phyloP scores from a whole-genome alignment of 2,888 invertebrate genomes.

The Automeris io region DNA sequence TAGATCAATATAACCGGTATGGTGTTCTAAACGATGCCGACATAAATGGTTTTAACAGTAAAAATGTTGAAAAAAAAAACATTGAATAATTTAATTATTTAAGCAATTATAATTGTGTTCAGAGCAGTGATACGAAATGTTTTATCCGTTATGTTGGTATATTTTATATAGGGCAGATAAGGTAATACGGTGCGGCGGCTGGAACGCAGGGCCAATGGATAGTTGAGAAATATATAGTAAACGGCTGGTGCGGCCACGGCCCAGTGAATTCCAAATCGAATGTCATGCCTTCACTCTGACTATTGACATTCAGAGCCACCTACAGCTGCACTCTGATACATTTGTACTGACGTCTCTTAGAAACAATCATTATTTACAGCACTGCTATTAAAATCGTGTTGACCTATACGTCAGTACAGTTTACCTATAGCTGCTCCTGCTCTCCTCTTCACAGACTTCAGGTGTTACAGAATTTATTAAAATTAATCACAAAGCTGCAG shows the following conservation, averaged over 20 bases:
- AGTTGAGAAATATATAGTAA: slow-evolving; percentile 8
- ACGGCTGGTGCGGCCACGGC: slow-evolving; percentile 9
- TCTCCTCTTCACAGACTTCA: too few species aligned
- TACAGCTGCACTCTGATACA: slow-evolving; percentile 11
- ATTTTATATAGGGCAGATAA: slow-evolving; percentile 4
- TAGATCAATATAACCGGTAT: too few species aligned
- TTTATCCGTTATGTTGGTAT: background rate
- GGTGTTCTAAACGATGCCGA: too few species aligned
- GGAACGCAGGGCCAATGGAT: slow-evolving; percentile 8
- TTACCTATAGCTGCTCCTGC: too few species aligned
- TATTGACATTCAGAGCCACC: slow-evolving; percentile 26
- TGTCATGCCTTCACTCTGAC: slow-evolving; percentile 24
- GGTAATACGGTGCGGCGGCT: slow-evolving; percentile 3
- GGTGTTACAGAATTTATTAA: too few species aligned
- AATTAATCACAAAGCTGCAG: too few species aligned
- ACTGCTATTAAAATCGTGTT: too few species aligned
- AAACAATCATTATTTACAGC: too few species aligned
- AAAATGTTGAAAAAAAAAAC: too few species aligned
- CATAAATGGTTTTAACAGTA: too few species aligned
- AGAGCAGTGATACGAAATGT: background rate
- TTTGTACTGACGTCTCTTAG: background rate
- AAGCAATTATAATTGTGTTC: background rate
- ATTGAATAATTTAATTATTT: too few species aligned
- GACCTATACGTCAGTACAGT: too few species aligned
- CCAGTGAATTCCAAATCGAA: slow-evolving; percentile 10